A percentile compares a stretch with the other conserved stretches of the same genome.
These are phyloP conservation scores for Pterocles gutturalis DNA, from an alignment of 2,113 vertebrate species.

Conservation along the genomic window DNA sequence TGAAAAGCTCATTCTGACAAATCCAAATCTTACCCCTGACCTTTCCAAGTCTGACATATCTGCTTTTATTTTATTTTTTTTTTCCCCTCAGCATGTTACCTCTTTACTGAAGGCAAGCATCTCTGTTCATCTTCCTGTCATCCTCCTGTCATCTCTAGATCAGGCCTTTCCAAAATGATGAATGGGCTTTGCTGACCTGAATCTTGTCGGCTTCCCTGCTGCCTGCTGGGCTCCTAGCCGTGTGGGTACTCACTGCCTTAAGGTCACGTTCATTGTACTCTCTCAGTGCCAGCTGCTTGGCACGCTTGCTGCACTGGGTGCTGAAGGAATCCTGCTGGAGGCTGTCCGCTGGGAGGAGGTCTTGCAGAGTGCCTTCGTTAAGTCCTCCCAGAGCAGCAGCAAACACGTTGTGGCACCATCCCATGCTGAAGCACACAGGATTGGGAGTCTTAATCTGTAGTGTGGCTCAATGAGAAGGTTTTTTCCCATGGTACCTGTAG, in stretches of 20 bases:
- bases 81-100: not conserved
- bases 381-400: not conserved
- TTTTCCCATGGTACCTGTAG: not conserved
- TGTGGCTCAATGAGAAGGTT: not conserved
- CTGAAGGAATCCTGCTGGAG: not conserved
- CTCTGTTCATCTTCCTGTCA: constrained; percentile 48
- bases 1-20: constrained; percentile 17
- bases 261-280: not conserved
- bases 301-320: not conserved
- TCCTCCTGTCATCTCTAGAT: not conserved
- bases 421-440: not conserved
- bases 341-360: not conserved
- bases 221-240: not conserved
- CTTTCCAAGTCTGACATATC: not conserved
- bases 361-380: not conserved
- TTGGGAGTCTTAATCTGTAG: not conserved
- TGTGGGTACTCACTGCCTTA: not conserved
- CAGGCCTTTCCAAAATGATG: not conserved
- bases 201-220: not conserved
- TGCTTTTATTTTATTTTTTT: not conserved
- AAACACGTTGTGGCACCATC: not conserved
- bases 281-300: not conserved
- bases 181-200: constrained; percentile 26
- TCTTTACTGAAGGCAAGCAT: constrained; percentile 21
- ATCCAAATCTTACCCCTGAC: constrained; percentile 1